Conservation (phyloP, 2,888 invertebrate species). For the Incurvaria masculella region DNA sequence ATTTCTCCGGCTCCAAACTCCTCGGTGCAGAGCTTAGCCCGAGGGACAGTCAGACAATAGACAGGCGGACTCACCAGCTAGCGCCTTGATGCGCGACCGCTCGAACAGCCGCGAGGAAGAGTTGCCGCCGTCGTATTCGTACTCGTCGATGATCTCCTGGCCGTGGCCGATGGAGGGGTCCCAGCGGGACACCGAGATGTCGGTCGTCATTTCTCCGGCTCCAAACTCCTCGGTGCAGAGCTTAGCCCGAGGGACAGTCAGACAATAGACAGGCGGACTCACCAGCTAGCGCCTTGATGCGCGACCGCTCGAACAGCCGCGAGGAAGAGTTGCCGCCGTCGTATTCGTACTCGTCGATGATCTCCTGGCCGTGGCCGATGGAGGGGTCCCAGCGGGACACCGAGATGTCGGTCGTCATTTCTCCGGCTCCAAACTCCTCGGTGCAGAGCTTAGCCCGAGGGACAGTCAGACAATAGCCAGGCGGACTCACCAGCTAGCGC, state of each 20-base stretch:
- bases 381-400: conserved; percentile 96
- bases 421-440: no score
- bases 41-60: background rate
- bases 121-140: conserved; percentile 99
- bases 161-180: conserved; percentile 81
- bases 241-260: background rate
- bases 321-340: conserved; percentile 99
- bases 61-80: conserved; percentile 72
- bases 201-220: conserved; percentile 79
- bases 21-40: background rate
- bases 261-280: no score
- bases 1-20: conserved; percentile 44
- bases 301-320: conserved; percentile 97
- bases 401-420: conserved; percentile 97
- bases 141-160: conserved; percentile 93
- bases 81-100: conserved; percentile 97
- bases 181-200: conserved; percentile 97
- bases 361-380: conserved; percentile 82
- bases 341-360: conserved; percentile 97
- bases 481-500: conserved; percentile 84
- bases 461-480: no score
- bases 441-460: no score
- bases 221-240: background rate
- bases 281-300: conserved; percentile 99
- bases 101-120: conserved; percentile 99